A percentile compares a stretch with the other conserved stretches of the same genome.
Conservation (phyloP, 2,797 vertebrate genomes). For the Cyclopterus lumpus region DNA sequence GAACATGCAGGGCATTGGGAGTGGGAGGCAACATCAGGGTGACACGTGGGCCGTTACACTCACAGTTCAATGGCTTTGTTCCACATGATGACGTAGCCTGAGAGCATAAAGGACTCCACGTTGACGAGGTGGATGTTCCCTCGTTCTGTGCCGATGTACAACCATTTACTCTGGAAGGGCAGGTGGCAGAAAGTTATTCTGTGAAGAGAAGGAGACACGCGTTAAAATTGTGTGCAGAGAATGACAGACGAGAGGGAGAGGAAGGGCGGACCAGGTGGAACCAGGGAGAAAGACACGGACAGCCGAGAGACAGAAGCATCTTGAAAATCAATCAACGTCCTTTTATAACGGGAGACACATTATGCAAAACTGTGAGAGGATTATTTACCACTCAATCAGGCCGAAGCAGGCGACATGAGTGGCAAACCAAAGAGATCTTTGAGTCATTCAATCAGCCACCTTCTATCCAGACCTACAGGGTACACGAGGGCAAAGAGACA, state of each 20-base stretch:
- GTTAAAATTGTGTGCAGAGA: not conserved
- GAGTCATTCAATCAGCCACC: slow-evolving; percentile 46
- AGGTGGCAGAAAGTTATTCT: slow-evolving; percentile 99
- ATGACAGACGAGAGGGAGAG: not conserved
- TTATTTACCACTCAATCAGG: slow-evolving; percentile 22
- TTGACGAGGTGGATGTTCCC: slow-evolving; percentile 99
- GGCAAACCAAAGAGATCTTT: slow-evolving; percentile 50
- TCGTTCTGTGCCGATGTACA: slow-evolving; percentile 97
- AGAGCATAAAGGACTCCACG: slow-evolving; percentile 99
- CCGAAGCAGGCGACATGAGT: slow-evolving; percentile 45
- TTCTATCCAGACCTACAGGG: slow-evolving; percentile 46
- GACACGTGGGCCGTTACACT: slow-evolving; percentile 85
- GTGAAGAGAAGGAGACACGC: slow-evolving; percentile 69
- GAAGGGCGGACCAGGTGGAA: slow-evolving; percentile 1
- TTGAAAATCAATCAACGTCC: slow-evolving; percentile 30
- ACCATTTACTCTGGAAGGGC: slow-evolving; percentile 99
- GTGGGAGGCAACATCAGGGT: slow-evolving; percentile 19
- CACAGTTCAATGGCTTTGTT: slow-evolving; percentile 99
- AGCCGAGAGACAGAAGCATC: slow-evolving; percentile 15
- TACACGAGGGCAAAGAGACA: slow-evolving; percentile 47
- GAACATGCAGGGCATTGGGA: slow-evolving; percentile 2
- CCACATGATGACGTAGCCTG: slow-evolving; percentile 99
- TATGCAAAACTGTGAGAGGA: slow-evolving; percentile 48
- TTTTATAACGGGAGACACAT: slow-evolving; percentile 41
- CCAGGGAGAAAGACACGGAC: slow-evolving; percentile 6